Conservation (phyloP, 2,113 vertebrate species). For the Pelodiscus sinensis region DNA sequence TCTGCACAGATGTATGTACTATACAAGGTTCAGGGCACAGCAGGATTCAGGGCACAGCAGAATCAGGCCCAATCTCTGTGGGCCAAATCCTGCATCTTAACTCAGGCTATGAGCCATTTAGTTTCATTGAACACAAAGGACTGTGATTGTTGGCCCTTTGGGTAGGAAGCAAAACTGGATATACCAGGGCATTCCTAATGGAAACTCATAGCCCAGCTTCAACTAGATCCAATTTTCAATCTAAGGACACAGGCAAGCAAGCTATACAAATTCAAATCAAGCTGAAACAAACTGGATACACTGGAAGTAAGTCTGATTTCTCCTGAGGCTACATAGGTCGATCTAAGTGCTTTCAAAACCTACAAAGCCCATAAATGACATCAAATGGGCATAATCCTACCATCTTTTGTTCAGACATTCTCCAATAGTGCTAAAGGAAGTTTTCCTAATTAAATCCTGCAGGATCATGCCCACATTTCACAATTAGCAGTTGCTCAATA, state of each 20-base stretch:
- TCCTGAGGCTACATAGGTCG: neutral
- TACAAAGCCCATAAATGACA: constrained; percentile 3
- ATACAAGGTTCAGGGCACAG: neutral
- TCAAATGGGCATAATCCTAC: neutral
- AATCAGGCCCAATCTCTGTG: neutral
- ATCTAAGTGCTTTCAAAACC: constrained; percentile 4
- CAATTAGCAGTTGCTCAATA: constrained; percentile 42
- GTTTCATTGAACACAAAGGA: neutral
- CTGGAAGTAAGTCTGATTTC: neutral
- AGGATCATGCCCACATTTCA: neutral
- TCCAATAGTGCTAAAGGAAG: neutral
- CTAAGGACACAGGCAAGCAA: neutral
- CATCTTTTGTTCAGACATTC: constrained; percentile 14
- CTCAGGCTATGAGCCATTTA: rapidly evolving
- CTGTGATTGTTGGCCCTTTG: neutral
- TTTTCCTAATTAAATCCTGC: constrained; percentile 31
- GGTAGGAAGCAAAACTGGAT: neutral
- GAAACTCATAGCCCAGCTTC: neutral
- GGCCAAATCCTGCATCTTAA: rapidly evolving
- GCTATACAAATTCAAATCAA: neutral
- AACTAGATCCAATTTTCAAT: neutral
- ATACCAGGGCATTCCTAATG: constrained; percentile 5
- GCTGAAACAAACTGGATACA: constrained; percentile 32
- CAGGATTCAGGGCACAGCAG: neutral
- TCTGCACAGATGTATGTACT: neutral